Percentiles rank a stretch among this genome's conserved stretches.
Conservation (phyloP, 2,888 invertebrate genomes). For the Rhingia rostrata region DNA sequence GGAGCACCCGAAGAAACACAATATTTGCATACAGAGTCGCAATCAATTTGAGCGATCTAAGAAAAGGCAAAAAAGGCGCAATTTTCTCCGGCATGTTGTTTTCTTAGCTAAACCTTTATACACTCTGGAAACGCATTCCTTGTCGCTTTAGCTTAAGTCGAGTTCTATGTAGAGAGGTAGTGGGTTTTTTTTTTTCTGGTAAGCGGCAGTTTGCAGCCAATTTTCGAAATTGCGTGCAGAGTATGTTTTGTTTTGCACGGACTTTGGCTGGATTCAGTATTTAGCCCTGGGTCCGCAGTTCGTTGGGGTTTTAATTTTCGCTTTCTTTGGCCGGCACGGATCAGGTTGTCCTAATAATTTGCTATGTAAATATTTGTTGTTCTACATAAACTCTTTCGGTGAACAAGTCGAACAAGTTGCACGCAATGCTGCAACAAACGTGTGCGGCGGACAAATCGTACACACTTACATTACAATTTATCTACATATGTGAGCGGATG, state of each 20-base stretch:
- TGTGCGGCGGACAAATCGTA: constrained; percentile 55
- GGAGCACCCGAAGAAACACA: constrained; percentile 42
- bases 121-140: constrained; percentile 60
- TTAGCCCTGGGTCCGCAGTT: constrained; percentile 44
- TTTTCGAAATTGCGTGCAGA: constrained; percentile 65
- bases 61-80: constrained; percentile 63
- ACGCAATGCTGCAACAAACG: constrained; percentile 58
- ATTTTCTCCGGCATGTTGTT: constrained; percentile 65
- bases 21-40: constrained; percentile 70
- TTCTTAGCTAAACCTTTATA: constrained; percentile 70
- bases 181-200: constrained; percentile 1
- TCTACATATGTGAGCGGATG: too few species aligned
- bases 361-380: constrained; percentile 75
- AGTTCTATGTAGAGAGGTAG: background rate
- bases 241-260: constrained; percentile 27
- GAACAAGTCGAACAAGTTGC: constrained; percentile 62
- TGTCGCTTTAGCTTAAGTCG: background rate
- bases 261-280: constrained; percentile 3
- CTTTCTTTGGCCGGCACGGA: constrained; percentile 36
- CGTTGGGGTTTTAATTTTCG: background rate
- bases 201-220: constrained; percentile 59
- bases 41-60: constrained; percentile 67
- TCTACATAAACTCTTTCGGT: constrained; percentile 72
- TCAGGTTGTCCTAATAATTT: constrained; percentile 72
- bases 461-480: constrained; percentile 29